Percentiles rank a stretch among this genome's conserved stretches.
phyloP scores from a whole-genome alignment of 2,797 vertebrate species.

The Diglossa cyanea region DNA sequence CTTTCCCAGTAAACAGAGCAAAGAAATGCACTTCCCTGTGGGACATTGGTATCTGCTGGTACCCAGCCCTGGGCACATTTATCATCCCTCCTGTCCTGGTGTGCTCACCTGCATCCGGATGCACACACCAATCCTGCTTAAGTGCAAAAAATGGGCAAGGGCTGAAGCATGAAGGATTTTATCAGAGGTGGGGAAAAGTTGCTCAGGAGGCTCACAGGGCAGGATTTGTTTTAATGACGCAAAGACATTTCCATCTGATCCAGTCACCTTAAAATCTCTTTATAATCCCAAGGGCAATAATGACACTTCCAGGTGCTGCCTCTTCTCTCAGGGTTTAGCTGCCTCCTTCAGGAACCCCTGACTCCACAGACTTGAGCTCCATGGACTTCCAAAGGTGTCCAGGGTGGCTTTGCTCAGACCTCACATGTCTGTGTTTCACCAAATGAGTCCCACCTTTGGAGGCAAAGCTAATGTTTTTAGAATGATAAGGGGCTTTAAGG shows the following conservation, averaged over 20 bases:
- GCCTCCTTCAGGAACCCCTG: background rate
- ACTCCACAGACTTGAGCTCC: background rate
- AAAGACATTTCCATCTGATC: background rate
- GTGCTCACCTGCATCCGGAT: background rate
- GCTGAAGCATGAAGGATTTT: accelerated
- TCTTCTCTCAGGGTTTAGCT: accelerated
- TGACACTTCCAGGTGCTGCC: background rate
- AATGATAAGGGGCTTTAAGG: background rate
- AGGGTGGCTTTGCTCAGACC: background rate
- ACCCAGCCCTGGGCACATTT: background rate
- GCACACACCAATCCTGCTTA: background rate
- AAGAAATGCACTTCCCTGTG: background rate
- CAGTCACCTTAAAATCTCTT: background rate
- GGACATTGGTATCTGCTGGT: background rate
- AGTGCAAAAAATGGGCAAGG: background rate
- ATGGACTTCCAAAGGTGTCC: background rate
- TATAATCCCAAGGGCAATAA: background rate
- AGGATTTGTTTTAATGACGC: background rate
- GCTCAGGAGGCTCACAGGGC: background rate
- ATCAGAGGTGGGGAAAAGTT: background rate
- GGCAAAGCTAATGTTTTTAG: slow-evolving; percentile 28
- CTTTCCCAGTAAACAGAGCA: background rate
- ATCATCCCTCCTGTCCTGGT: background rate
- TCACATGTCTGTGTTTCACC: background rate
- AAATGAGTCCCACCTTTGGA: background rate